Evolutionary conservation across 2,888 invertebrate genomes (phyloP).

Genomic region (Drosophila formosana): DNA sequence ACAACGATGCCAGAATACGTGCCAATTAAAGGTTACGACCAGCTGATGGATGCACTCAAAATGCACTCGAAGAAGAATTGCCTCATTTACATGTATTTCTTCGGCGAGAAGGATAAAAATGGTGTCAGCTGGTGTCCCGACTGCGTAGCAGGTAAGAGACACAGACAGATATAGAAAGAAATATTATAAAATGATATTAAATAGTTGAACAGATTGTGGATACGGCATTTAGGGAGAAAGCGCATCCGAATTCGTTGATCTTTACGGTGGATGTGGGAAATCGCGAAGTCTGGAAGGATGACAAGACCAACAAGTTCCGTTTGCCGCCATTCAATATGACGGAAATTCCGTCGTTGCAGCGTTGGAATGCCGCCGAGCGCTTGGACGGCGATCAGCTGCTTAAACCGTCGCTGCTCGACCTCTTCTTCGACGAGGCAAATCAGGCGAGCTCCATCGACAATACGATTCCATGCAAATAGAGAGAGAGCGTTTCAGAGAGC

Average conservation of each 20-base stretch:
- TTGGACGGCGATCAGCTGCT: constrained; percentile 91
- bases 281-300: constrained; percentile 90
- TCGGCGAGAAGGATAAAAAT: constrained; percentile 81
- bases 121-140: constrained; percentile 95
- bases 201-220: constrained; percentile 87
- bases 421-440: constrained; percentile 89
- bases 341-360: constrained; percentile 88
- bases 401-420: constrained; percentile 89
- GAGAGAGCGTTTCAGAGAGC: background rate
- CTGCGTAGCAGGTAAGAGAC: constrained; percentile 89
- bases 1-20: constrained; percentile 58
- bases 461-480: constrained; percentile 32
- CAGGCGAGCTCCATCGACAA: constrained; percentile 22
- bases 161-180: background rate
- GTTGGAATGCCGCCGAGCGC: constrained; percentile 87
- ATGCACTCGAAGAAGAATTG: constrained; percentile 29
- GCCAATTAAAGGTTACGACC: constrained; percentile 41
- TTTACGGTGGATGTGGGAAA: constrained; percentile 91
- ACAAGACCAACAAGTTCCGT: constrained; percentile 90
- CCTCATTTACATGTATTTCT: constrained; percentile 70
- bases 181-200: constrained; percentile 10
- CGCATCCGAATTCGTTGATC: constrained; percentile 87
- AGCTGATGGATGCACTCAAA: constrained; percentile 56
- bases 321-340: constrained; percentile 88
- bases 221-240: constrained; percentile 86